These are phyloP conservation scores for Emydoidea blandingii DNA, from an alignment of 2,797 vertebrate genomes.

Conservation along the genomic window DNA sequence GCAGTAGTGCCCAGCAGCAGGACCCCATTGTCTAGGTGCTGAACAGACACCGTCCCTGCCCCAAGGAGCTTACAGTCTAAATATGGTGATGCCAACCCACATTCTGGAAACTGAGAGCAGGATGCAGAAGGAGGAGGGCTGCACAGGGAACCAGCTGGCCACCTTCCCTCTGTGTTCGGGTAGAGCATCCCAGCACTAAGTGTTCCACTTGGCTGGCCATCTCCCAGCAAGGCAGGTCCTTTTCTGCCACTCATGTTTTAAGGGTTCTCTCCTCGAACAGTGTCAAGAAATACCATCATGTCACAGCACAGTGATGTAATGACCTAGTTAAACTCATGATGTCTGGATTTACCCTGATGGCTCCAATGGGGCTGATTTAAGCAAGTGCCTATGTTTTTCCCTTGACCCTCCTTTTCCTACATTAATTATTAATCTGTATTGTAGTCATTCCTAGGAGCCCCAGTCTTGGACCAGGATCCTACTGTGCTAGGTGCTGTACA, in stretches of 20 bases:
- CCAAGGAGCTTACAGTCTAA: background rate
- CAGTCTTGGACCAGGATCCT: background rate
- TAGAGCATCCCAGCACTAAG: background rate
- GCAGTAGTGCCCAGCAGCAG: too few relatives aligned
- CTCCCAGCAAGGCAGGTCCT: background rate
- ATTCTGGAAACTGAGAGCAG: background rate
- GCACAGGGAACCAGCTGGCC: conserved; percentile 5
- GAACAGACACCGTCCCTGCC: background rate
- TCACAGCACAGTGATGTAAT: background rate
- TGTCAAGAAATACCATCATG: background rate
- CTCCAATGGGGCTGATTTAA: background rate
- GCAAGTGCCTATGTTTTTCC: background rate
- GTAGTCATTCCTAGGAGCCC: background rate
- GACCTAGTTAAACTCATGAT: fast-evolving
- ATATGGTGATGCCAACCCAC: background rate
- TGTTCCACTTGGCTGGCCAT: background rate
- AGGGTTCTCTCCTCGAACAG: background rate
- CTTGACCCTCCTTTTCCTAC: background rate
- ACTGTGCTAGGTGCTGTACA: background rate
- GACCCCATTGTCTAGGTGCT: background rate
- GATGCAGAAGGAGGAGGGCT: background rate
- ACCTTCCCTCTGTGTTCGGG: background rate
- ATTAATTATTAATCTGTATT: background rate
- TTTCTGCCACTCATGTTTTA: background rate
- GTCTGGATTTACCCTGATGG: background rate